Conservation (phyloP, 2,888 invertebrate species). For the Suillia variegata region DNA sequence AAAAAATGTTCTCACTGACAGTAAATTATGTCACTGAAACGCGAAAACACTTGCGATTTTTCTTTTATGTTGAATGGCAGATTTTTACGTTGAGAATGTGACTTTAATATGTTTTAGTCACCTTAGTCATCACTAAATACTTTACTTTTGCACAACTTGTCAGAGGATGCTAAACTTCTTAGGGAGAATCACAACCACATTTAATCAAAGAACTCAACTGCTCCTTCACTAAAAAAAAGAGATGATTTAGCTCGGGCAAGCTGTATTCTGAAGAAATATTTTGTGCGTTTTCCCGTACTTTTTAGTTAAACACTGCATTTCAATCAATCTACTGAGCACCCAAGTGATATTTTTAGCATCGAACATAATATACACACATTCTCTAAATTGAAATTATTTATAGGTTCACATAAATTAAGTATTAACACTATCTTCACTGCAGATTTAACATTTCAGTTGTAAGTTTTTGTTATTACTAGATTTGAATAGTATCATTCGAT, state of each 20-base stretch:
- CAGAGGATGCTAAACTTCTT: too few relatives aligned
- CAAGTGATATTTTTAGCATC: conserved; percentile 36
- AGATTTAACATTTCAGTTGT: neutral
- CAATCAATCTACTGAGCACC: conserved; percentile 42
- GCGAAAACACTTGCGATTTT: too few relatives aligned
- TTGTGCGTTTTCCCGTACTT: conserved; percentile 9
- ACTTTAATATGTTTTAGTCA: neutral
- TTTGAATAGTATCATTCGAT: too few relatives aligned
- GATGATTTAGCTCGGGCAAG: too few relatives aligned
- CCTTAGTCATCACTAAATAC: too few relatives aligned
- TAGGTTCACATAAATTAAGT: conserved; percentile 54
- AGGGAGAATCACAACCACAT: too few relatives aligned
- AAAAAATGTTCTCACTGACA: neutral
- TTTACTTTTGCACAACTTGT: too few relatives aligned
- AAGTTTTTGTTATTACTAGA: too few relatives aligned
- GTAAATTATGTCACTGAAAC: conserved; percentile 33
- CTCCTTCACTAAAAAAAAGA: too few relatives aligned
- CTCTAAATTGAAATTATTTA: conserved; percentile 53
- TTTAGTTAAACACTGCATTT: conserved; percentile 39
- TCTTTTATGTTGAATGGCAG: too few relatives aligned
- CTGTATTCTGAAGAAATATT: neutral
- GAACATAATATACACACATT: conserved; percentile 38
- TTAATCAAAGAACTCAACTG: too few relatives aligned
- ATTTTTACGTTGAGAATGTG: neutral
- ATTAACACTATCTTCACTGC: conserved; percentile 38